phyloP scores from a whole-genome alignment of 2,797 vertebrate species.

The Aulostomus chinensis region DNA sequence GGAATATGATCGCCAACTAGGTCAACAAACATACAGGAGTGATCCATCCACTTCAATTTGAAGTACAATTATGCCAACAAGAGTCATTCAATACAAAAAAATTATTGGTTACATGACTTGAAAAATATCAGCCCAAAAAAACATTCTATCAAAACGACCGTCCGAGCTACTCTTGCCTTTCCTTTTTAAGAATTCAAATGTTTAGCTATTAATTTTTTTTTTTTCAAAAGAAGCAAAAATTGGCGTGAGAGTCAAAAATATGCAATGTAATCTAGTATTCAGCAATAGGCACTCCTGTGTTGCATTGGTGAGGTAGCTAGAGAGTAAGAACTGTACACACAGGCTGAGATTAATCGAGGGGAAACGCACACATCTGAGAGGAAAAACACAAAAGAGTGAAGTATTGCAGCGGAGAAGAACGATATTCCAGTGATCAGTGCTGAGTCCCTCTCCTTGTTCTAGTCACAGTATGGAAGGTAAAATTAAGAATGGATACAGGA shows the following conservation, averaged over 20 bases:
- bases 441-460: constrained; percentile 27
- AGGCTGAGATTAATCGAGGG: constrained; percentile 48
- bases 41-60: constrained; percentile 87
- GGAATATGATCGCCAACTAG: constrained; percentile 63
- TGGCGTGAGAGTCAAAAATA: constrained; percentile 68
- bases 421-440: constrained; percentile 61
- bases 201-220: constrained; percentile 50
- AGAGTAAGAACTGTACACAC: constrained; percentile 63
- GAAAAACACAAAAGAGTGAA: too few species aligned
- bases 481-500: constrained; percentile 43
- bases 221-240: constrained; percentile 48
- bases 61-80: constrained; percentile 83
- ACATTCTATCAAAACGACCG: constrained; percentile 71
- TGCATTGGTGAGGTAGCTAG: constrained; percentile 74
- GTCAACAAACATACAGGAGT: constrained; percentile 61
- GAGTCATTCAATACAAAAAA: constrained; percentile 76
- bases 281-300: constrained; percentile 76
- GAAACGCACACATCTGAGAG: too few species aligned
- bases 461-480: constrained; percentile 58
- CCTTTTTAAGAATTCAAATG: constrained; percentile 61
- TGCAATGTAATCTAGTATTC: constrained; percentile 57
- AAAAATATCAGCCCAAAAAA: constrained; percentile 71
- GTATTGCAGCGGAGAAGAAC: constrained; percentile 45
- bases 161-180: constrained; percentile 66
- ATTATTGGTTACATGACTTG: constrained; percentile 75